Evolutionary conservation across 2,113 vertebrate genomes (phyloP), one percentile per base, ranked within the genome.

Genomic region (Psammodynastes pulverulentus): DNA sequence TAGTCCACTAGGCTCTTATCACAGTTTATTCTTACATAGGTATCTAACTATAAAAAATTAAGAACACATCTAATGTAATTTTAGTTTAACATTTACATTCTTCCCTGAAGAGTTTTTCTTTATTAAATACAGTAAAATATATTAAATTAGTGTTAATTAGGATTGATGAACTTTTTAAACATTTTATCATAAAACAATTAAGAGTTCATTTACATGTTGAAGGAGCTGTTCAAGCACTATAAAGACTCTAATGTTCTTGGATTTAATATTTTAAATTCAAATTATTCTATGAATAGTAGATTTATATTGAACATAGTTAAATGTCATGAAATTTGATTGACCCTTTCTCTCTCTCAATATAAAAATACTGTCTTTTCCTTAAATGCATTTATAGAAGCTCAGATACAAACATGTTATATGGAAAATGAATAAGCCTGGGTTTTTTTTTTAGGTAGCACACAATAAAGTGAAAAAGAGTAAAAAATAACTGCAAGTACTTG

Each of bases 101-200:
- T 46, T 46, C 45, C 39, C 17, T 94, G 45, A 90, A 93, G 91
- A 49, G 51, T 67, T 56, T 88, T 92, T 4, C 0, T 91, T 93
- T 93, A 94, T 67, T 62, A 94, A 84, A 51, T 58, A 94, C 90
- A 84, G 95, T 86, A 93, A 91, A 0, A 51, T 39, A 53, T 84
- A 88, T 93, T 96, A 93, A 34, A 89, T 93, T 94, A 92, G 89
- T 88, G 93, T 96, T 93, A 43, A 89, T 93, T 94, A 92, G 89
- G 87, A 93, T 29, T 93, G 53, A 34, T 87, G 51, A 95, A 94
- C 67, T 91, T 49, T 86, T 87, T 95, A 91, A 90, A 91, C 43
- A 84, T 85, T 87, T 90, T 53, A 45, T 46, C 93, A 52, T 49
- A 90, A 46, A 90, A 34, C 21, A 21, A 12, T 15, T 24, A 39